Evolutionary conservation across 2,113 vertebrate species (phyloP).

Genomic region (Peromyscus polionotus): DNA sequence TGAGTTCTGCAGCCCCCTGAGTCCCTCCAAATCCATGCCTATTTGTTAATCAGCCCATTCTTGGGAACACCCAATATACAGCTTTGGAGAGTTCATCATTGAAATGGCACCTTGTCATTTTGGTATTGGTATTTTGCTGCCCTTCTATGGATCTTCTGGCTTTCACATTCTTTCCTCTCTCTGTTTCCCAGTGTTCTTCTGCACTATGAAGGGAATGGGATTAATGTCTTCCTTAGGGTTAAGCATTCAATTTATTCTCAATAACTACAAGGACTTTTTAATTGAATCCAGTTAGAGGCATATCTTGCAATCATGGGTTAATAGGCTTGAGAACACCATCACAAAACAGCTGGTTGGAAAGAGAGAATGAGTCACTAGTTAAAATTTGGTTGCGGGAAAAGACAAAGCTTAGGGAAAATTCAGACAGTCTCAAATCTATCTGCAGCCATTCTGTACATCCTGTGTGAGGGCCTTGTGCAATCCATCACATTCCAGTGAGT

Average conservation of each 20-base stretch:
- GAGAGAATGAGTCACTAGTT: neutral
- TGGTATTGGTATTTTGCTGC: neutral
- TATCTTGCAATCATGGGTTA: constrained; percentile 6
- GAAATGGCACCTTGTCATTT: neutral
- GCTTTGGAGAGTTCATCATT: neutral
- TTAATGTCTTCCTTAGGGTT: neutral
- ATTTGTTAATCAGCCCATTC: neutral
- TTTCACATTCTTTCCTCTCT: neutral
- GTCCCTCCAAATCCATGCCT: neutral
- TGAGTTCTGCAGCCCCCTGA: neutral
- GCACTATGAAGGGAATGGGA: neutral
- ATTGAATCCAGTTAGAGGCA: neutral
- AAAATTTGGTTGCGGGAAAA: constrained; percentile 15
- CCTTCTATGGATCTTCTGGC: neutral
- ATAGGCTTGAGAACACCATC: neutral
- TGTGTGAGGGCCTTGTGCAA: neutral
- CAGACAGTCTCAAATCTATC: neutral
- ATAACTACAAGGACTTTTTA: neutral
- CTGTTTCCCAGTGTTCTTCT: neutral
- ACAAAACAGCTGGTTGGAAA: neutral
- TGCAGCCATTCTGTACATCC: neutral
- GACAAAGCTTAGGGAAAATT: constrained; percentile 36
- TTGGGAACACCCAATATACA: neutral
- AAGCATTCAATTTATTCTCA: neutral
- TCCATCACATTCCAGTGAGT: neutral